These are phyloP conservation scores for Neoascia interrupta DNA, from an alignment of 2,888 invertebrate species.

Conservation along the genomic window DNA sequence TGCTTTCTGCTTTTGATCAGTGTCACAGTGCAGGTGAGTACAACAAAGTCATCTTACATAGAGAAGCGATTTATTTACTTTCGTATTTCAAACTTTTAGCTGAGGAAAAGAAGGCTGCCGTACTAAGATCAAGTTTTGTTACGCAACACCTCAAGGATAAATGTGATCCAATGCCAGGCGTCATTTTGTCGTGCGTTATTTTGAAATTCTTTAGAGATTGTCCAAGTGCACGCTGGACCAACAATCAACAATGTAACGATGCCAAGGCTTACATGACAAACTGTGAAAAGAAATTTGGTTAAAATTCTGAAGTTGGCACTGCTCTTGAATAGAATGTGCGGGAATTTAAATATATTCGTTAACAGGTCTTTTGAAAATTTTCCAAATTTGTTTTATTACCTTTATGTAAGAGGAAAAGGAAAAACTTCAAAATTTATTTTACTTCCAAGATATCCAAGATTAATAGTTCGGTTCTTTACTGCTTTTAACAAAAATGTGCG, in stretches of 20 bases:
- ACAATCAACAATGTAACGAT: constrained; percentile 73
- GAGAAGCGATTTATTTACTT: too few species aligned
- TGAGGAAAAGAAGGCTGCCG: constrained; percentile 24
- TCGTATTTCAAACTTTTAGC: too few species aligned
- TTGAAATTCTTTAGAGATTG: constrained; percentile 78
- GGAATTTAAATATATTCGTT: too few species aligned
- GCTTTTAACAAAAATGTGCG: too few species aligned
- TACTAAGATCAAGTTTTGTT: constrained; percentile 6
- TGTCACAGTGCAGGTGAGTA: constrained; percentile 17
- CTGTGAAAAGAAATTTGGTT: constrained; percentile 70
- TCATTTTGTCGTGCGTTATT: constrained; percentile 31
- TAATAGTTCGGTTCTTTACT: neutral
- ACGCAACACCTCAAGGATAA: constrained; percentile 17
- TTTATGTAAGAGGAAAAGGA: too few species aligned
- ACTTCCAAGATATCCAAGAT: neutral
- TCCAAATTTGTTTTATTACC: too few species aligned
- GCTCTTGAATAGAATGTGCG: neutral
- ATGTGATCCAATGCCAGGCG: constrained; percentile 29
- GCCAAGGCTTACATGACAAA: constrained; percentile 75
- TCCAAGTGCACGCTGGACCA: constrained; percentile 76
- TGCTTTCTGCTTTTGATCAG: constrained; percentile 64
- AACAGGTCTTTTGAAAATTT: too few species aligned
- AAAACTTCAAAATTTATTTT: neutral
- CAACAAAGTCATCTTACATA: too few species aligned
- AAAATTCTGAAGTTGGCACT: neutral